Evolutionary conservation across 1,140 invertebrate genomes (phyloP).

Genomic region (Diachasma alloeum): DNA sequence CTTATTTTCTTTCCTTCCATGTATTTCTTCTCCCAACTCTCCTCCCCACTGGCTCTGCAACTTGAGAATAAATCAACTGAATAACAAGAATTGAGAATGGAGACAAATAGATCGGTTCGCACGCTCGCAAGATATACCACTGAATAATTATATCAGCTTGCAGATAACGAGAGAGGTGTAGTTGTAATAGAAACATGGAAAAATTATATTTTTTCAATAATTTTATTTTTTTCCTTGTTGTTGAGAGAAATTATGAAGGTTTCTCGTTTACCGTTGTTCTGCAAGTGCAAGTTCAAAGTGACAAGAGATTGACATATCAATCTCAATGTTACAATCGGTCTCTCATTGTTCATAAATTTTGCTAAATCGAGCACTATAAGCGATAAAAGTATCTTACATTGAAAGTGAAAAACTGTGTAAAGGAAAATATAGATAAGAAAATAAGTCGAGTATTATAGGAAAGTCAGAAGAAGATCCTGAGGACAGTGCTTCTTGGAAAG

Average conservation of each 20-base stretch:
- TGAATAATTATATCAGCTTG: background rate
- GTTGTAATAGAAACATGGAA: slow-evolving; percentile 1
- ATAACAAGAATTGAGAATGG: background rate
- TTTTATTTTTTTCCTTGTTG: background rate
- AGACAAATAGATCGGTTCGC: slow-evolving; percentile 8
- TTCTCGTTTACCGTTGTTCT: background rate
- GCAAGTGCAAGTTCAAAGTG: background rate
- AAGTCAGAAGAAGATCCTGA: background rate
- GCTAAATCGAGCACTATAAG: too few species aligned
- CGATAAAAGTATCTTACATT: too few species aligned
- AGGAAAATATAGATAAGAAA: background rate
- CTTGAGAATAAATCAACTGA: background rate
- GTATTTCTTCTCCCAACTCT: background rate
- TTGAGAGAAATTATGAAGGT: background rate
- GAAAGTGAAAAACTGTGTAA: too few species aligned
- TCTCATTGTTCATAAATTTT: too few species aligned
- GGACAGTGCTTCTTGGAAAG: background rate
- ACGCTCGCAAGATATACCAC: background rate
- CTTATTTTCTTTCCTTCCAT: background rate
- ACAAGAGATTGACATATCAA: background rate
- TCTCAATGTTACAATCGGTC: too few species aligned
- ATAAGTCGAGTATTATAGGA: background rate
- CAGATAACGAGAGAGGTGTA: background rate
- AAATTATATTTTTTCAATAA: background rate
- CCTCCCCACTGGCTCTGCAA: background rate